phyloP scores from a whole-genome alignment of 2,797 vertebrate genomes.

The Furcifer pardalis region DNA sequence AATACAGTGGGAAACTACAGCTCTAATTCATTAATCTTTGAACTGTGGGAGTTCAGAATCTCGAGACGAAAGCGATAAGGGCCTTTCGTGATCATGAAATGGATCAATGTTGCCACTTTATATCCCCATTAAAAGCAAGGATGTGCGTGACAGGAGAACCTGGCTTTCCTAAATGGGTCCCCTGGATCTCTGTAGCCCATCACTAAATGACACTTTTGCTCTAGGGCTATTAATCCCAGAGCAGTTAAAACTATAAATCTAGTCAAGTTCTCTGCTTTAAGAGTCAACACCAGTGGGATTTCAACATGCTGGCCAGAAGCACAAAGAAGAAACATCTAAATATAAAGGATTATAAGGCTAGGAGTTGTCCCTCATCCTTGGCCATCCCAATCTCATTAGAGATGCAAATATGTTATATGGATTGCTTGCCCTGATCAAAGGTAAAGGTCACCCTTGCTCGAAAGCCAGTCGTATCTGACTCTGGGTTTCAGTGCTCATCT shows the following conservation, averaged over 20 bases:
- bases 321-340: background rate
- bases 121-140: background rate
- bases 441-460: too few relatives aligned
- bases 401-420: background rate
- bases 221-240: conserved; percentile 37
- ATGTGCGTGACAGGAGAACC: background rate
- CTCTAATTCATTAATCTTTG: background rate
- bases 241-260: conserved; percentile 12
- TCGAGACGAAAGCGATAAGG: background rate
- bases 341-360: accelerated
- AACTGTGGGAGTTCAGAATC: background rate
- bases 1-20: background rate
- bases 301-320: background rate
- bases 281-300: background rate
- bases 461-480: too few relatives aligned
- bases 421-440: background rate
- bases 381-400: background rate
- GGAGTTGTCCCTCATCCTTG: background rate
- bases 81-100: accelerated
- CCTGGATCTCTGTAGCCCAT: conserved; percentile 11
- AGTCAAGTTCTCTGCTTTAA: background rate
- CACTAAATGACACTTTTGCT: conserved; percentile 37
- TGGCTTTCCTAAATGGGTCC: conserved; percentile 25
- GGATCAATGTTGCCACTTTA: background rate
- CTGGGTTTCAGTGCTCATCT: too few relatives aligned